Evolutionary conservation across 2,888 invertebrate species (phyloP).

Genomic region (Drosophila sordidapex): DNA sequence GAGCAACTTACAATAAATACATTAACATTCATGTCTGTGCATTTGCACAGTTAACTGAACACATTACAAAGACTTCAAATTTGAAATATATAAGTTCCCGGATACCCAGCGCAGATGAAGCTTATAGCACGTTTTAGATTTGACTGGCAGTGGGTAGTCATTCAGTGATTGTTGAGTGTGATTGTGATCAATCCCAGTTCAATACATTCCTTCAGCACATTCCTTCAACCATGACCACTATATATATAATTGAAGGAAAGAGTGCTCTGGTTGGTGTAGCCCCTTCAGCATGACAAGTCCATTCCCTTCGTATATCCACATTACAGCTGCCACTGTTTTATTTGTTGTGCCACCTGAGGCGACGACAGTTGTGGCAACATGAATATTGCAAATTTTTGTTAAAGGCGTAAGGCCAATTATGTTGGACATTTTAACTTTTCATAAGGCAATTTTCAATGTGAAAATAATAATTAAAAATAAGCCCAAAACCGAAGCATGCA

Average conservation of each 20-base stretch:
- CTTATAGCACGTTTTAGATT: not conserved
- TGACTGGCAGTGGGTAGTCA: not conserved
- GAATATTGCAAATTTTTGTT: conserved; percentile 74
- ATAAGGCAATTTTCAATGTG: conserved; percentile 77
- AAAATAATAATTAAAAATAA: conserved; percentile 77
- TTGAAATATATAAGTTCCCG: not conserved
- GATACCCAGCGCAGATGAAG: not conserved
- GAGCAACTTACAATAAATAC: not conserved
- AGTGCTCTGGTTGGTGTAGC: not conserved
- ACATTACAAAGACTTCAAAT: not conserved
- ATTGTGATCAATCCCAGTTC: not conserved
- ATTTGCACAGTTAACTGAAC: not conserved
- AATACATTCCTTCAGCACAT: not conserved
- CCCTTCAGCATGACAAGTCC: not conserved
- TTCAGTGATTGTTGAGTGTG: not conserved
- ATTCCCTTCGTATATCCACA: not conserved
- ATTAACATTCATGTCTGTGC: not conserved
- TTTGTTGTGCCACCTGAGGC: conserved; percentile 10
- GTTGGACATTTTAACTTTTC: conserved; percentile 55
- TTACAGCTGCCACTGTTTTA: conserved; percentile 23
- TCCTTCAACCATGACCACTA: not conserved
- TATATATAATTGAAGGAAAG: not conserved
- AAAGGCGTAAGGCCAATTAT: conserved; percentile 71
- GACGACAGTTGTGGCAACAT: conserved; percentile 28
- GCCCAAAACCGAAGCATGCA: conserved; percentile 47